Percentiles rank a stretch among this genome's conserved stretches.
These are phyloP conservation scores for Oopsacas minuta DNA, from an alignment of 37 sponge, comb jelly and placozoan genomes.

Conservation along the genomic window DNA sequence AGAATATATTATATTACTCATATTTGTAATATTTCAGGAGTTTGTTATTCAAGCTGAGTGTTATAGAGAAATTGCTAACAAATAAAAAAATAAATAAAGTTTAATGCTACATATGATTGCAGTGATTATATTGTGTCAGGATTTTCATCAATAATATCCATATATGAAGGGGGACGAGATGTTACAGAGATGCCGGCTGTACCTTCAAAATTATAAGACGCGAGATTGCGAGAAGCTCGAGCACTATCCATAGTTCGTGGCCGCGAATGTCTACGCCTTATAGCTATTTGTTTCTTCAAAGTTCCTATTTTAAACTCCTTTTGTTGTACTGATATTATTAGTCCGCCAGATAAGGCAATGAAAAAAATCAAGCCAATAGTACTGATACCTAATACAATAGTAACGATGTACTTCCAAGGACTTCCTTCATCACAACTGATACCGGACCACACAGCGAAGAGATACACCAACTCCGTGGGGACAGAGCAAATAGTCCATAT, in stretches of 20 bases:
- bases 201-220: background rate
- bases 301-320: background rate
- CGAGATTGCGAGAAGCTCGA: background rate
- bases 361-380: background rate
- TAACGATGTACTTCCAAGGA: background rate
- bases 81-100: background rate
- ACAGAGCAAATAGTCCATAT: background rate
- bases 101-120: background rate
- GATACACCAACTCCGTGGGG: background rate
- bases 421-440: background rate
- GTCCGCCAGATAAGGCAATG: background rate
- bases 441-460: background rate
- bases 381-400: background rate
- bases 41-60: too few species aligned
- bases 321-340: background rate
- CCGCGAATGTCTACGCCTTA: background rate
- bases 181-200: background rate
- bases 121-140: background rate
- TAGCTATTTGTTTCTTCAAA: background rate
- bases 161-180: background rate
- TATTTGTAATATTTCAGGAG: too few species aligned
- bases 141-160: background rate
- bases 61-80: too few species aligned
- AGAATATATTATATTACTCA: too few species aligned
- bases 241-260: background rate